These are phyloP conservation scores for Poeciliopsis retropinna DNA, from an alignment of 2,113 vertebrate genomes.

Conservation along the genomic window DNA sequence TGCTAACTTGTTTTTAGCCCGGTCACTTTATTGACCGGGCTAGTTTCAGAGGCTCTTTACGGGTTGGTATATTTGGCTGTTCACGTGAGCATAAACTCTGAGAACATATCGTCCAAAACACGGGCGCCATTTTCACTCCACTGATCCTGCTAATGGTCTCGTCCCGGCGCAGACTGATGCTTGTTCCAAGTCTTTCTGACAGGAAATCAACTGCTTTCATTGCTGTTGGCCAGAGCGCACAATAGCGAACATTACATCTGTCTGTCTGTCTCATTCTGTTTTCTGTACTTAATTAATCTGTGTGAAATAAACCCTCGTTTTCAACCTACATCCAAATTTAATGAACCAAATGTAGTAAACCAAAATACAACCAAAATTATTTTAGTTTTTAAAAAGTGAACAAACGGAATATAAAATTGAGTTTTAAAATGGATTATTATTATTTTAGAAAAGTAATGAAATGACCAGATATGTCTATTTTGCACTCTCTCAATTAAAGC, in stretches of 20 bases:
- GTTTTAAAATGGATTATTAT: too few species aligned
- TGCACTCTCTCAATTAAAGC: too few species aligned
- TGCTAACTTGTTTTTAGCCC: constrained; percentile 3
- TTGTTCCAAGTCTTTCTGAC: constrained; percentile 66
- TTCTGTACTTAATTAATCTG: too few species aligned
- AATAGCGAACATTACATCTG: constrained; percentile 14
- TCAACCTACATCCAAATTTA: too few species aligned
- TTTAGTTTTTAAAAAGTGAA: too few species aligned
- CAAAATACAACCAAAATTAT: too few species aligned
- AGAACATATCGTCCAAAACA: constrained; percentile 42
- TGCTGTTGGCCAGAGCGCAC: constrained; percentile 66
- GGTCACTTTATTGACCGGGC: background rate
- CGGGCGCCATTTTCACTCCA: constrained; percentile 66
- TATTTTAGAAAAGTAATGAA: too few species aligned
- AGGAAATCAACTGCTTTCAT: constrained; percentile 75
- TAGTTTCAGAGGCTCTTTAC: background rate
- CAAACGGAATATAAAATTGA: too few species aligned
- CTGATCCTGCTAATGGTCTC: constrained; percentile 68
- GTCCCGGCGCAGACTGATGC: constrained; percentile 63
- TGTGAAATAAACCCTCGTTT: too few species aligned
- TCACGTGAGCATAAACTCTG: background rate
- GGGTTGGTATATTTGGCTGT: background rate
- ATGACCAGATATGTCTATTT: too few species aligned
- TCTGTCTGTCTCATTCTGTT: background rate
- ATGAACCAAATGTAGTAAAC: too few species aligned